phyloP scores from a whole-genome alignment of 2,888 invertebrate species.

The Didymodactylos carnosus region DNA sequence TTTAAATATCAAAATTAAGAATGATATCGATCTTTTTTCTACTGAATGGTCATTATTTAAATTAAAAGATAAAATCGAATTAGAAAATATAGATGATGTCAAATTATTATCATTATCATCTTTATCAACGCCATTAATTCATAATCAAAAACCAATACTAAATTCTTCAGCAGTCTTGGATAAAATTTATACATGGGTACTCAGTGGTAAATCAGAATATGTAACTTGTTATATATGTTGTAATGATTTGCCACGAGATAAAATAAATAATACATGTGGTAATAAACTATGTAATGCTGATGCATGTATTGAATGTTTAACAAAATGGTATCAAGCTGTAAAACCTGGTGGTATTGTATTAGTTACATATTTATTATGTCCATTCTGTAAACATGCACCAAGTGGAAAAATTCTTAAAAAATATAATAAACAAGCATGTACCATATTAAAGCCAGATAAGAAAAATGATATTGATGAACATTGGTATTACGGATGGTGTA shows the following conservation, averaged over 20 bases:
- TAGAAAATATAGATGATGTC: not conserved
- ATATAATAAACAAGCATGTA: not conserved
- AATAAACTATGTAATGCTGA: not conserved
- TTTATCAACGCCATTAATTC: not conserved
- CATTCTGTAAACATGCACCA: not conserved
- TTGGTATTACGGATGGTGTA: not conserved
- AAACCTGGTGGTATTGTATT: not conserved
- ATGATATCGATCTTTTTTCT: not conserved
- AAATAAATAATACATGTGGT: too few species aligned
- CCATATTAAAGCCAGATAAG: not conserved
- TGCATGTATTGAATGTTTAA: not conserved
- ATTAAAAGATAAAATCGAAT: not conserved
- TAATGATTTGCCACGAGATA: too few species aligned
- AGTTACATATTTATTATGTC: not conserved
- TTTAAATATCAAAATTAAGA: not conserved
- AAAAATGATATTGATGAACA: not conserved
- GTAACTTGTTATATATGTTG: not conserved
- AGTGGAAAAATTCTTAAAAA: not conserved
- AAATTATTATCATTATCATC: not conserved
- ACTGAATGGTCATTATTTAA: not conserved
- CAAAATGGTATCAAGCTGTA: not conserved
- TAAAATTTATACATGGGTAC: not conserved
- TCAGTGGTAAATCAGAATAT: not conserved
- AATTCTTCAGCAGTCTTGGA: not conserved
- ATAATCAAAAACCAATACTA: not conserved